Base-by-base conservation (phyloP, 2,797 vertebrate species). In the Halcyon smyrnensis region DNA sequence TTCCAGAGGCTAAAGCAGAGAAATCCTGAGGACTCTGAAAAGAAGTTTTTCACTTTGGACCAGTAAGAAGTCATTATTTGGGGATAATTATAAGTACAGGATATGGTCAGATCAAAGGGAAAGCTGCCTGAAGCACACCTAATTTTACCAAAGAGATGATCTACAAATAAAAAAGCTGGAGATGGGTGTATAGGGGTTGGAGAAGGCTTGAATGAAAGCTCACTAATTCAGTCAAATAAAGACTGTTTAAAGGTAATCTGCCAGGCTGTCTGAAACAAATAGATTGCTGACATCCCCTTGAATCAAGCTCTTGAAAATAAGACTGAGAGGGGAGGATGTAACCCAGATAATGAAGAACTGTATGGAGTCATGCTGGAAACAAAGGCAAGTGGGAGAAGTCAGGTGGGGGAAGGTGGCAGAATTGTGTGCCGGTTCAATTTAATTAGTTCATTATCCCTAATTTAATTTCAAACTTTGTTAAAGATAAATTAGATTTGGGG, bases 391-490 rank as follows among this genome's bases (percentile, higher is more conserved):
- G 82, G 89, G 91, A 75, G 77, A 93, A 94, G 59, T 60, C 80
- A 95, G 92, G 75, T 91, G 84, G 87, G 87, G 84, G 77, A 94
- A 87, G 65, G 84, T 85, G 93, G 54, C 63, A 87, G 76, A 94
- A 79, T 36, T 15, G 2, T 84, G 84, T 91, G 87, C 83, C 78
- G 27, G 86, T 76, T 95, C 93, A 77, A 96, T 93, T 96, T 97
- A 97, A 97, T 97, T 96, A 97, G 96, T 94, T 94, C 95, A 95
- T 97, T 97, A 96, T 43, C 90, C 82, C 94, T 96, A 96, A 97
- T 95, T 96, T 92, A 92, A 96, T 97, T 95, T 96, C 91, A 96
- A 96, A 96, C 92, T 96, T 95, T 93, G 90, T 91, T 92, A 87
- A 94, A 89, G 95, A 89, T 65, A 96, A 95, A 96, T 97, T 93